Base-by-base conservation (phyloP, 2,888 invertebrate species). In the Caenorhabditis imperialis region DNA sequence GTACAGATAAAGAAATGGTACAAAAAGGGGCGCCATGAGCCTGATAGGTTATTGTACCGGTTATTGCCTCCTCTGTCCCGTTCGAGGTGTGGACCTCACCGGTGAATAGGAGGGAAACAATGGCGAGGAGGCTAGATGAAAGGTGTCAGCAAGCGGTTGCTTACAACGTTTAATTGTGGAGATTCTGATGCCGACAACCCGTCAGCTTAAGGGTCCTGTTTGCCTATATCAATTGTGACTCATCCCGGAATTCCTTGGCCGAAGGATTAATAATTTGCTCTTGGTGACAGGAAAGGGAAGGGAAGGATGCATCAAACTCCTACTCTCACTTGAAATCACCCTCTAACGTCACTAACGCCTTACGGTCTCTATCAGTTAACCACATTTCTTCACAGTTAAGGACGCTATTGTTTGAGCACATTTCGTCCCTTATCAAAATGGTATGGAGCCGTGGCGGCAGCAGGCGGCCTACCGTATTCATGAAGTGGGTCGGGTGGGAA, bases 91-190 rank as follows among this genome's bases (percentile, higher is more conserved):
- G 40, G 57, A 40, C 57, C 67, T 67, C 67, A 62, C 33, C 45
- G 62, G 57, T 71, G 61, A 71, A 70, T 62, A 58, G 71, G 33
- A 27, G 40, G 62, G 71, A 62, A 62, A 71, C 62, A 71, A 71
- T 62, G n/a, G 23, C 18, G 47, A 51, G 55, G 57, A 63, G 61
- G 71, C 42, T 51, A 62, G 57, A 71, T 55, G 62, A 55, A 62
- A 62, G 71, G 67, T 67, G 57, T 57, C 51, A 57, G 57, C 50
- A 65, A 57, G 23, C 65, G 67, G 67, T 57, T 44, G 67, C 67
- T 57, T 14, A 23, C 48, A 55, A 40, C 55, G 50, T 67, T 67
- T 67, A 67, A 67, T 67, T 67, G 67, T 38, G 12, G 50, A 51
- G 44, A 12, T 45, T 57, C 51, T 57, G 67, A 67, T 57, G 67